These are phyloP conservation scores for Drosophila pectinifera DNA, from an alignment of 1,140 invertebrate species.

Conservation along the genomic window DNA sequence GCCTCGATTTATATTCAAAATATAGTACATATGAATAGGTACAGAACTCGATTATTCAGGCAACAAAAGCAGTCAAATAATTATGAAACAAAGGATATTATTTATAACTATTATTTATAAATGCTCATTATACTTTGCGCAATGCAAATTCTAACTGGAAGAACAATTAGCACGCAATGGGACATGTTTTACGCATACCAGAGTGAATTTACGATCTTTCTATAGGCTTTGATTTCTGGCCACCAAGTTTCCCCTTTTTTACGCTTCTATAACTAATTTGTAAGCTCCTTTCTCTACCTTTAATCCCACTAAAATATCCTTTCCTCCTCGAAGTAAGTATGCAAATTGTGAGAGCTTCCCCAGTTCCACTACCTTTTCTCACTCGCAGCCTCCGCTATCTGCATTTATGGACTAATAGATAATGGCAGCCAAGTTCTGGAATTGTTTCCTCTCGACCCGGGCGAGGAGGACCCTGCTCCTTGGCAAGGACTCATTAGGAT, in stretches of 20 bases:
- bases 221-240: too few relatives aligned
- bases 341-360: constrained; percentile 8
- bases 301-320: not conserved
- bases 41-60: not conserved
- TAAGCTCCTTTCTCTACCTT: too few relatives aligned
- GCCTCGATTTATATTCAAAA: constrained; percentile 12
- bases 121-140: not conserved
- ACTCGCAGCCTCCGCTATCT: constrained; percentile 50
- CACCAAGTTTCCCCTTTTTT: too few relatives aligned
- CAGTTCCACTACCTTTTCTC: not conserved
- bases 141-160: not conserved
- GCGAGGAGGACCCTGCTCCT: not conserved
- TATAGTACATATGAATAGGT: not conserved
- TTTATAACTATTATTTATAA: not conserved
- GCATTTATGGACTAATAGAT: constrained; percentile 77
- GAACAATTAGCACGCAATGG: not conserved
- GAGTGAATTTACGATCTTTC: not conserved
- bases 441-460: constrained; percentile 57
- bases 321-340: constrained; percentile 1
- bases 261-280: too few relatives aligned
- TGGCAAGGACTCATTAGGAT: constrained; percentile 56
- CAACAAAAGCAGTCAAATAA: not conserved
- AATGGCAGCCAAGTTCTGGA: constrained; percentile 70
- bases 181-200: not conserved
- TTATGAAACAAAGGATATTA: not conserved